Conservation (phyloP, 2,113 vertebrate species). For the Columba janthina region DNA sequence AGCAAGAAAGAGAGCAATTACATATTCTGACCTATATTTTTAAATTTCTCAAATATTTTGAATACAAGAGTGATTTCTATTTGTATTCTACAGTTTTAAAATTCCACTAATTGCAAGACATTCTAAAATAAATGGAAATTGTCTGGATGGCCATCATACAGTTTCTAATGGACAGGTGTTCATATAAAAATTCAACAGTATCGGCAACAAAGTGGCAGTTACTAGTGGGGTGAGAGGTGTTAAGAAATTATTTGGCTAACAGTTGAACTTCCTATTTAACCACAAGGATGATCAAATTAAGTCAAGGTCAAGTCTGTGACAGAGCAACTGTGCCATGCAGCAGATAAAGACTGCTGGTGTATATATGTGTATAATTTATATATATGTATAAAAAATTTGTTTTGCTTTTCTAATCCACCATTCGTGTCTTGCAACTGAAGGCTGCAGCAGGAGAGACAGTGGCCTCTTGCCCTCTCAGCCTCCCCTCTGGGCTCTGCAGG, state of each 20-base stretch:
- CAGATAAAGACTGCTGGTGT: neutral
- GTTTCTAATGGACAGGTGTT: slow-evolving; percentile 24
- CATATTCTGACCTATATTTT: neutral
- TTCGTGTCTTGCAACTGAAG: neutral
- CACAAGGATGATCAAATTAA: neutral
- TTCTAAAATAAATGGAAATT: neutral
- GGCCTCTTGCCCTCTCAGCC: neutral
- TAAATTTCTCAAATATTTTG: neutral
- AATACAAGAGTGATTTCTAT: neutral
- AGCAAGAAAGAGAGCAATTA: neutral
- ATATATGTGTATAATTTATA: too few relatives aligned
- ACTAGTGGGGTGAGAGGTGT: neutral
- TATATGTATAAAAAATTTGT: neutral
- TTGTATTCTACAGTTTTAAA: neutral
- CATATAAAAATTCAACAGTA: neutral
- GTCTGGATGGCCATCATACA: neutral
- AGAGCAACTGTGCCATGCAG: neutral
- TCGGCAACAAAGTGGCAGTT: neutral
- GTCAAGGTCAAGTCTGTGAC: slow-evolving; percentile 3
- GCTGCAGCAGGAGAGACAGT: neutral
- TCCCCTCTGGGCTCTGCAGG: neutral
- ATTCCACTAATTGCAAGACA: neutral
- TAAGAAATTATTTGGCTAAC: neutral
- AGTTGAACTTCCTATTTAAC: slow-evolving; percentile 7
- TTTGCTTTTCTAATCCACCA: neutral